These are phyloP conservation scores for Acanthoscelides obtectus DNA, from an alignment of 2,888 invertebrate genomes.

Conservation along the genomic window DNA sequence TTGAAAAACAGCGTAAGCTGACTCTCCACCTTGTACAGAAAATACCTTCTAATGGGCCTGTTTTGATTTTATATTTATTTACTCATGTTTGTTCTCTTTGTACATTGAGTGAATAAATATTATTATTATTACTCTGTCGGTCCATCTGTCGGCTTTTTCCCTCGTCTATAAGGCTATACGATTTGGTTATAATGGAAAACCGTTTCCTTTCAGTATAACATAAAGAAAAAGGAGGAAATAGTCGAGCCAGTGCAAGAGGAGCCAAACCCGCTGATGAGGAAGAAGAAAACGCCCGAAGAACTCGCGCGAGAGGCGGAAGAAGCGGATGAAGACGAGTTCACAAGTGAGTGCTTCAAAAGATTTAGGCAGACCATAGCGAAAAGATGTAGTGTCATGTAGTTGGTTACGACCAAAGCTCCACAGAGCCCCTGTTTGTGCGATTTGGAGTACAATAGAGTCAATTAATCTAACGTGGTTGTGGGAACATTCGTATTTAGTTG, in stretches of 20 bases:
- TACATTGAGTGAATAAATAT: too few species aligned
- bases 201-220: slow-evolving; percentile 78
- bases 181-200: too few species aligned
- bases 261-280: slow-evolving; percentile 92
- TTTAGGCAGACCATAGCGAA: slow-evolving; percentile 36
- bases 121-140: too few species aligned
- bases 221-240: slow-evolving; percentile 94
- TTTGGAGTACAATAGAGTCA: background rate
- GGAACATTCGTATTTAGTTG: too few species aligned
- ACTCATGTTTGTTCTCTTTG: too few species aligned
- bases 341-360: slow-evolving; percentile 65
- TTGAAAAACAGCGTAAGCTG: too few species aligned
- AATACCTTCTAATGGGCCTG: too few species aligned
- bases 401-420: slow-evolving; percentile 4
- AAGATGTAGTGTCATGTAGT: slow-evolving; percentile 41
- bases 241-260: slow-evolving; percentile 80
- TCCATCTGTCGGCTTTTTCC: too few species aligned
- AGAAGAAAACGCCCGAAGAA: slow-evolving; percentile 98
- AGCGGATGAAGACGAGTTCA: slow-evolving; percentile 93
- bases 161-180: too few species aligned
- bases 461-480: background rate
- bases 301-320: slow-evolving; percentile 94
- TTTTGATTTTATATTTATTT: too few species aligned
- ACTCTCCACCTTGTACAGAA: too few species aligned
- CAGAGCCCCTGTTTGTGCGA: background rate